Evolutionary conservation across 1,140 invertebrate species (phyloP), one percentile per base, ranked within the genome.

Genomic region (Bombyx mandarina): DNA sequence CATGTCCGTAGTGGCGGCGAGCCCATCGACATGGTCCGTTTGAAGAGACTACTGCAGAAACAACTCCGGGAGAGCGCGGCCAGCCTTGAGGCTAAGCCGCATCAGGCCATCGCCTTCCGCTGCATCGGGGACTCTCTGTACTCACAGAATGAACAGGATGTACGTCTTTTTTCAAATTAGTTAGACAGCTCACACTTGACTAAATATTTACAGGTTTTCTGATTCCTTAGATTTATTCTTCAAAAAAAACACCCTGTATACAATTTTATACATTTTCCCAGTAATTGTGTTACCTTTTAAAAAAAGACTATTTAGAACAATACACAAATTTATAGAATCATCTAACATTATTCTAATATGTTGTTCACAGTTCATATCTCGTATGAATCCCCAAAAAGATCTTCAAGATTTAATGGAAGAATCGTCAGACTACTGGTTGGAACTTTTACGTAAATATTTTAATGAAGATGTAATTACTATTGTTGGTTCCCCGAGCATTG

Each of bases 51-150:
- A 2, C 90, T 97, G 44, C 90, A 93, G 58, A 91, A 93, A 61
- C 90, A 92, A 58, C 91, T 94, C 53, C 84, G 95, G 7, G 93
- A 95, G 73, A 89, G 90, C 71, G 87, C 95, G 50, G 93, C 91
- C 62, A 89, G 90, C 63, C 79, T 95, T 6, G 96, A 97, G 86
- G 93, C 91, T 26, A 89, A 90, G 61, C 95, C 95, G 2, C 94
- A 96, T 73, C 91, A 94, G 58, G 86, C 91, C 7, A 82, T 97
- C 44, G 93, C 94, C 2, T 93, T 92, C 72, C 90, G 92, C 65
- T 89, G 95, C 43, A 94, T 97, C 72, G 93, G 92, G 0, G 94
- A 97, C 79, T 91, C 94, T 65, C 85, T 98, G 18, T 97, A 96
- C 83, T 95, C 95, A 8, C 89, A 92, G 50, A 91, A 86, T 18